Evolutionary conservation across 1,140 invertebrate species (phyloP).

Genomic region (Anthonomus grandis): DNA sequence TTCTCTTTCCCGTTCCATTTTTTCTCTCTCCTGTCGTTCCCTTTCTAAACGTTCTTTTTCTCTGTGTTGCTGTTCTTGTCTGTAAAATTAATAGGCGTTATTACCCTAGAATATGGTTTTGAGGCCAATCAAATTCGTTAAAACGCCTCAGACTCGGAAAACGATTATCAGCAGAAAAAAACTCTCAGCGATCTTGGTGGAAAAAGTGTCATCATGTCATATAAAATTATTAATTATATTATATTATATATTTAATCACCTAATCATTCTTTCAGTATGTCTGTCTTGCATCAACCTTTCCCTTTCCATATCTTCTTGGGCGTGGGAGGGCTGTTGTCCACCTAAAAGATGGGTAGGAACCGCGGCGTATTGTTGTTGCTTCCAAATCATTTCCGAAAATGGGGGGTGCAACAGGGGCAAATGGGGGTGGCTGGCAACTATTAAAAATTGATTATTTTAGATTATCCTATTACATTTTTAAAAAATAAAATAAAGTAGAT

Average conservation of each 20-base stretch:
- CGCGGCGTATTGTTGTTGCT: conserved; percentile 46
- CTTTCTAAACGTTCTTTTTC: conserved; percentile 55
- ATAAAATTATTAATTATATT: too few species aligned
- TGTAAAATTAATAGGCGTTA: too few species aligned
- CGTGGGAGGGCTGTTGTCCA: conserved; percentile 17
- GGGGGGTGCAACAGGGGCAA: conserved; percentile 50
- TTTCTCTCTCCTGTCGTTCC: conserved; percentile 49
- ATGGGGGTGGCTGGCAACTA: conserved; percentile 47
- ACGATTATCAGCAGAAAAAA: background rate
- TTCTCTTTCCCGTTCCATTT: conserved; percentile 54
- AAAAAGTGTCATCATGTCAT: too few species aligned
- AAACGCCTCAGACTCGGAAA: background rate
- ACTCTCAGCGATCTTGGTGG: too few species aligned
- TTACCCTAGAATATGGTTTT: conserved; percentile 46
- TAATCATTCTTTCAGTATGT: conserved; percentile 36
- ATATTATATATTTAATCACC: too few species aligned
- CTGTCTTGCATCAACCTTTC: conserved; percentile 42
- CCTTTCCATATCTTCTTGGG: conserved; percentile 59
- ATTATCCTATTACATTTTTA: background rate
- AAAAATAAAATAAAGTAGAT: too few species aligned
- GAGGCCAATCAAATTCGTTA: too few species aligned
- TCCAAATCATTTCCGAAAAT: conserved; percentile 46
- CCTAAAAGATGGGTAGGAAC: conserved; percentile 47
- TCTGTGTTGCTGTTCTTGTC: conserved; percentile 59
- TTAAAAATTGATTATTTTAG: too few species aligned